These are phyloP conservation scores for Epinephelus malabaricus DNA, from an alignment of 2,797 vertebrate genomes.

Conservation along the genomic window DNA sequence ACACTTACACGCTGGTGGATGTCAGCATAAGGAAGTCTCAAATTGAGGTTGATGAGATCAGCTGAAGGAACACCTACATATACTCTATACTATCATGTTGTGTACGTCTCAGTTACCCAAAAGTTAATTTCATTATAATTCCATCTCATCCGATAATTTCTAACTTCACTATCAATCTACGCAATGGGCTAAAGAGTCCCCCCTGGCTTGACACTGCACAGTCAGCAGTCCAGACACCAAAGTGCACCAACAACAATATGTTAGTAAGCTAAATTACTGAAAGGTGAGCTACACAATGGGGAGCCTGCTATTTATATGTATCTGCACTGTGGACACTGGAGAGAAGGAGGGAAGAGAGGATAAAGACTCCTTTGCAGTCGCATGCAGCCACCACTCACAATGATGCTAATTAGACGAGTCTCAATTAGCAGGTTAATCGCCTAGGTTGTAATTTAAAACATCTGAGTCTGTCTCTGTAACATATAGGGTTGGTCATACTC, in stretches of 20 bases:
- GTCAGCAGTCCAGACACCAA: conserved; percentile 60
- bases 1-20: neutral
- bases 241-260: conserved; percentile 61
- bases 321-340: conserved; percentile 25
- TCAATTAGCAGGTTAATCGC: conserved; percentile 37
- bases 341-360: conserved; percentile 7
- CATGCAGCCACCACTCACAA: conserved; percentile 16
- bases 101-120: no score
- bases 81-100: no score
- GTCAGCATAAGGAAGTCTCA: conserved; percentile 14
- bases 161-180: conserved; percentile 54
- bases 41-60: conserved; percentile 19
- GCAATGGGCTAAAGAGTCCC: conserved; percentile 23
- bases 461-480: neutral
- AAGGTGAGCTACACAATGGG: conserved; percentile 39
- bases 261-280: conserved; percentile 54
- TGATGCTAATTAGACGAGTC: conserved; percentile 43
- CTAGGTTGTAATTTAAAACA: conserved; percentile 26
- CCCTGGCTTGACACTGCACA: conserved; percentile 33
- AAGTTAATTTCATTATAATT: neutral
- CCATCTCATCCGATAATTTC: conserved; percentile 35
- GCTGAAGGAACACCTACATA: neutral
- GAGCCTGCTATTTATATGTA: conserved; percentile 23
- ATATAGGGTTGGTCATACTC: neutral
- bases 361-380: conserved; percentile 13